These are phyloP conservation scores for Channa maculata DNA, from an alignment of 2,113 vertebrate species.

Conservation along the genomic window DNA sequence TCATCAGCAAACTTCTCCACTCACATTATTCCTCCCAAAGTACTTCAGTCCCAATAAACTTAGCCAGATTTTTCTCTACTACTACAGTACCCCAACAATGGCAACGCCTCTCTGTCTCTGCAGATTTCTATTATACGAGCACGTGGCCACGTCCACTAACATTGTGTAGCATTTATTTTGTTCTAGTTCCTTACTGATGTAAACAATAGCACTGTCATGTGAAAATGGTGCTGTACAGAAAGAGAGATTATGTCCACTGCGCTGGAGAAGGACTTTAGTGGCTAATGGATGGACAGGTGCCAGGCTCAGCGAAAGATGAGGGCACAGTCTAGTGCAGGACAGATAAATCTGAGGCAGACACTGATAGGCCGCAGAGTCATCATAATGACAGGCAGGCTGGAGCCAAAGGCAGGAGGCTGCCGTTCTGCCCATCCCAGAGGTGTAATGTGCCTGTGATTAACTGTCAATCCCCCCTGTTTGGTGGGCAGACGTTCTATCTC, in stretches of 20 bases:
- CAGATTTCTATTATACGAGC: constrained; percentile 37
- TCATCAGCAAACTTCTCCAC: constrained; percentile 58
- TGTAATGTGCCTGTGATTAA: constrained; percentile 84
- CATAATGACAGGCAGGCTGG: constrained; percentile 72
- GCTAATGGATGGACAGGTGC: constrained; percentile 74
- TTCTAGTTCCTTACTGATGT: constrained; percentile 9
- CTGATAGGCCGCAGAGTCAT: constrained; percentile 69
- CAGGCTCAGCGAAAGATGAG: constrained; percentile 57
- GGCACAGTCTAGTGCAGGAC: constrained; percentile 57
- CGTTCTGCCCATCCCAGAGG: constrained; percentile 68
- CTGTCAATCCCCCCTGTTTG: constrained; percentile 76
- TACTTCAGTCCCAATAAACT: constrained; percentile 53
- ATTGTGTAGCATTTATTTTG: constrained; percentile 38
- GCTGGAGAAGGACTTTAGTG: constrained; percentile 47
- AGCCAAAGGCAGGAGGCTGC: constrained; percentile 67
- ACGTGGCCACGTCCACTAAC: background rate
- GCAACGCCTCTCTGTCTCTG: constrained; percentile 43
- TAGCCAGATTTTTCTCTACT: constrained; percentile 33
- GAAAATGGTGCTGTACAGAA: constrained; percentile 15
- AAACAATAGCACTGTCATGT: constrained; percentile 40
- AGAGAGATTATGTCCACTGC: constrained; percentile 34
- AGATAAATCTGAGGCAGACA: constrained; percentile 76
- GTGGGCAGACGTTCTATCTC: constrained; percentile 72
- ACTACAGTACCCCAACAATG: constrained; percentile 21
- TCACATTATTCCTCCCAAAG: constrained; percentile 47